A percentile compares a stretch with the other conserved stretches of the same genome.
Evolutionary conservation across 2,888 invertebrate species (phyloP).

Genomic region (Cheilosia variabilis): DNA sequence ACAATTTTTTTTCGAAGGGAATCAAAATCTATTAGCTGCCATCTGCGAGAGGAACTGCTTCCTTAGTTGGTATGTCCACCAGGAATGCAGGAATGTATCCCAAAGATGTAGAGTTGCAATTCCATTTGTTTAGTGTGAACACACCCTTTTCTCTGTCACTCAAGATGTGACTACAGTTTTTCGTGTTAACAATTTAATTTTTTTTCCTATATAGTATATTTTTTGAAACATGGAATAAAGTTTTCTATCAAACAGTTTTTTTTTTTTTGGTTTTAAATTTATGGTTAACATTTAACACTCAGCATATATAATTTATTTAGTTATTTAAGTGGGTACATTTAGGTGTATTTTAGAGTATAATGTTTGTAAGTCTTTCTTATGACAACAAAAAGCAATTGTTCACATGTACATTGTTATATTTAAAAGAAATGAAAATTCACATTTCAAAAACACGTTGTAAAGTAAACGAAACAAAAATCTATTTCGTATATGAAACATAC

Average conservation of each 20-base stretch:
- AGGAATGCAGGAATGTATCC: background rate
- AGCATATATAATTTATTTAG: slow-evolving; percentile 36
- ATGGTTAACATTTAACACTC: slow-evolving; percentile 51
- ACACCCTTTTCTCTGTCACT: slow-evolving; percentile 25
- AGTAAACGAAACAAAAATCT: background rate
- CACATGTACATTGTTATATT: slow-evolving; percentile 21
- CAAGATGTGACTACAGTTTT: slow-evolving; percentile 24
- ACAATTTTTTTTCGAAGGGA: slow-evolving; percentile 48
- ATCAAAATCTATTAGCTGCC: slow-evolving; percentile 58
- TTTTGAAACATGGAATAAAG: slow-evolving; percentile 58
- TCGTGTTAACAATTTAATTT: slow-evolving; percentile 22
- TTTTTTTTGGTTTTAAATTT: slow-evolving; percentile 19
- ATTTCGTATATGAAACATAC: slow-evolving; percentile 2
- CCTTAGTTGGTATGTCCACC: slow-evolving; percentile 19
- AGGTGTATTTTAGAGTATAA: slow-evolving; percentile 13
- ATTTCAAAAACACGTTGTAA: slow-evolving; percentile 7
- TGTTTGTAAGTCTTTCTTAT: slow-evolving; percentile 40
- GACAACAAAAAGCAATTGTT: slow-evolving; percentile 17
- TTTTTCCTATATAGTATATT: slow-evolving; percentile 3
- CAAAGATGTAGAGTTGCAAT: background rate
- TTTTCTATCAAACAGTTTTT: slow-evolving; percentile 48
- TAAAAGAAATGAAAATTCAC: slow-evolving; percentile 8
- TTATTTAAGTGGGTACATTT: slow-evolving; percentile 16
- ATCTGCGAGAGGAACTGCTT: slow-evolving; percentile 59
- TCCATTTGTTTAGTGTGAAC: background rate